Base-by-base conservation (phyloP, 1,140 invertebrate species). In the Rhopalosiphum maidis region DNA sequence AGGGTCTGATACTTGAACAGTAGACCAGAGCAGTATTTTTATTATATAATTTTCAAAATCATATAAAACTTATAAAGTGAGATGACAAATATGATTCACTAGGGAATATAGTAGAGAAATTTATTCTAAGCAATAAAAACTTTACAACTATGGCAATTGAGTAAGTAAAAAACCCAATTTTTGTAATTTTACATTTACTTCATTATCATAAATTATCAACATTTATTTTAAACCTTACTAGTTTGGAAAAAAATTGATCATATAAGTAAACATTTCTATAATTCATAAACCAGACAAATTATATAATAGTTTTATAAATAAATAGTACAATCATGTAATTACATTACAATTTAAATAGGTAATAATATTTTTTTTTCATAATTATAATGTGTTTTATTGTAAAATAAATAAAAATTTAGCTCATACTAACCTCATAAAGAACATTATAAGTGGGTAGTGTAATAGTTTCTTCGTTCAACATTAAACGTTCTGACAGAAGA, bases 391-490 rank as follows among this genome's bases (percentile, higher is more conserved):
- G 7, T 15, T 48, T 46, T 46, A n/a, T n/a, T n/a, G 30, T n/a
- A 41, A 37, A 85, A 43, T 23, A 83, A 30, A 87, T 35, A 91
- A n/a, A 46, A 23, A 30, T 30, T 60, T 60, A 30, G 30, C 46
- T 91, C 41, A 93, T 82, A 94, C 93, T 94, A 94, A 97, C 97
- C 96, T 99, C 99, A 96, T 99, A 99, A n/a, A 99, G 96, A 94
- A 99, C 99, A 96, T 99, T 99, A 96, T 99, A 99, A 22, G 98
- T 99, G 77, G 98, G 97, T 95, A 99, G 96, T 37, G 98, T 97
- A 37, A 99, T 96, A 35, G 97, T 97, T 95, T 98, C 98, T 95
- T 98, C 97, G 95, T 99, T 98, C 18, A 99, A 95, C 94, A 99
- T 96, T 93, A 99, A 96, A 94, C 99, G 96, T 95, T 99, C 99